Evolutionary conservation across 2,113 vertebrate species (phyloP), one percentile per base, ranked within the genome.

Genomic region (Cheilinus undulatus): DNA sequence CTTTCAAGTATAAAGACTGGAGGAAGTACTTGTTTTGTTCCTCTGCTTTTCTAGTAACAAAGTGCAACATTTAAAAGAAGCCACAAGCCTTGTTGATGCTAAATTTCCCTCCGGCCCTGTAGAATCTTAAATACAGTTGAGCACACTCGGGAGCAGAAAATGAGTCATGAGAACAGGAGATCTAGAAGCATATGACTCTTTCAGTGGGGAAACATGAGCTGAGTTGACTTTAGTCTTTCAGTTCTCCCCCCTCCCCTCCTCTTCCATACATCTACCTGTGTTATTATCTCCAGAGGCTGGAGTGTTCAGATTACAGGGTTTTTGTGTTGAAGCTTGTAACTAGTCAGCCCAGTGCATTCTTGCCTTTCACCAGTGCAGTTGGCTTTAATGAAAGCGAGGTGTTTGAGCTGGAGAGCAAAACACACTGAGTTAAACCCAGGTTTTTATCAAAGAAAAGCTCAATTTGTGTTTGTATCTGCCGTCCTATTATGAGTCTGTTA

Each of bases 221-320:
- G 61, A 69, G 14, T 43, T 61, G 34, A 71, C 71, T 73, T 60
- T 23, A 38, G 61, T 51, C 62, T 79, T 71, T 83, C 57, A 74
- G n/a, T 26, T 2, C 28, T 53, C 52, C 30, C 20, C 20, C 65
- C 22, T n/a, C 40, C 19, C 26, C 48, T 11, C 45, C 58, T 20
- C 15, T 46, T 30, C 56, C 59, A 10, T 54, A 48, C 65, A 57
- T n/a, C 76, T 79, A 86, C 78, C 86, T 80, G 82, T 85, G 85
- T 89, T 60, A 87, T 91, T 91, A 83, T 83, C 73, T 83, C 65
- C 8, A 20, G 66, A 67, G 76, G 43, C 63, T 15, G 36, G 50
- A 66, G 81, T 72, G 73, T 84, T 88, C 82, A 73, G 85, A 86
- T 91, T 88, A 86, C 80, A 88, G 86, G 71, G 80, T 81, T 82